phyloP scores from a whole-genome alignment of 2,888 invertebrate species.

The Aphelenchoides bicaudatus region DNA sequence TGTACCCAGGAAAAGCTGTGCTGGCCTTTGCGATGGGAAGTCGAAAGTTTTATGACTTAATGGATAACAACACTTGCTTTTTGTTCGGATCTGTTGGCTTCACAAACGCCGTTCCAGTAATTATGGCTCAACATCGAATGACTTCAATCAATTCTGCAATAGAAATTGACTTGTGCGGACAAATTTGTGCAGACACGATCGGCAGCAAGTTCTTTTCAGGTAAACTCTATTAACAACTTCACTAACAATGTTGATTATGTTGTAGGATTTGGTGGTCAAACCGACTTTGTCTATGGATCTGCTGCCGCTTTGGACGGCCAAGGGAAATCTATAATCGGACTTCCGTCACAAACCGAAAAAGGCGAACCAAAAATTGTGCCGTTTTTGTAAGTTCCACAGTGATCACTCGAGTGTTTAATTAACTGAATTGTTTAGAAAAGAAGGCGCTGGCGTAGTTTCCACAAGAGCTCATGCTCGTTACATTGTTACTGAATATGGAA shows the following conservation, averaged over 20 bases:
- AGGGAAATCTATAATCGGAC: slow-evolving; percentile 85
- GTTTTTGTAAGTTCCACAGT: slow-evolving; percentile 73
- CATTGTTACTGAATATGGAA: slow-evolving; percentile 84
- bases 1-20: slow-evolving; percentile 82
- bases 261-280: slow-evolving; percentile 82
- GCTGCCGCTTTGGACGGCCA: slow-evolving; percentile 76
- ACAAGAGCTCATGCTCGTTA: slow-evolving; percentile 82
- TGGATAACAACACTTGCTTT: slow-evolving; percentile 87
- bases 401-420: too few species aligned
- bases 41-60: slow-evolving; percentile 80
- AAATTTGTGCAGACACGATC: slow-evolving; percentile 87
- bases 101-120: slow-evolving; percentile 33
- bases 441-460: slow-evolving; percentile 72
- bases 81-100: slow-evolving; percentile 59
- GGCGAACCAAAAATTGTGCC: slow-evolving; percentile 81
- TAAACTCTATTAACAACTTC: slow-evolving; percentile 2
- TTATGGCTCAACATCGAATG: slow-evolving; percentile 74
- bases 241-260: neutral
- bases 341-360: slow-evolving; percentile 75
- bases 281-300: slow-evolving; percentile 88
- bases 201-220: slow-evolving; percentile 73
- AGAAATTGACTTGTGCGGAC: slow-evolving; percentile 88
- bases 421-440: too few species aligned
- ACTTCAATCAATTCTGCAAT: slow-evolving; percentile 95
- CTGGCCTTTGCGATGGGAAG: slow-evolving; percentile 88